Evolutionary conservation across 2,113 vertebrate species (phyloP), one percentile per base, ranked within the genome.

Genomic region (Macaca fascicularis): DNA sequence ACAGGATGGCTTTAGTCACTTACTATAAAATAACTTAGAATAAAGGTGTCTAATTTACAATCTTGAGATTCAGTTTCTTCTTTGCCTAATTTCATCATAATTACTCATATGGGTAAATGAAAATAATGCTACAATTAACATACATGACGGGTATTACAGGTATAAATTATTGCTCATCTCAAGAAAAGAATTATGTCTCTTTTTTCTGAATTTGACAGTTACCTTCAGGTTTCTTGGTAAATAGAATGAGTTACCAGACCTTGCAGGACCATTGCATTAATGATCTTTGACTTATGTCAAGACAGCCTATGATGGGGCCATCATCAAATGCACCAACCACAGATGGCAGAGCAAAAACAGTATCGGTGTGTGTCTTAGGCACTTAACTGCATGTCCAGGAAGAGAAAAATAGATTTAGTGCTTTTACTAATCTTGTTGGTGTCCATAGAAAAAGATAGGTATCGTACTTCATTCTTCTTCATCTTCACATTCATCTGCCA

Each of bases 301-400:
- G n/a, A n/a, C 6, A 30, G 2, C 4, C 4, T 52, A 1, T 57
- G 43, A 52, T 48, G 40, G 55, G 32, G 1, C 45, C 5, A 0
- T 67, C 4, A 4, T 67, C 17, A 40, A 30, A 72, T 1, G 8
- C 19, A 27, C 9, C 35, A 17, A 6, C 27, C 81, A 19, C 35
- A 25, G 50, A 75, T 32, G 70, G 22, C 45, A n/a, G 16, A 57
- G 17, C 25, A 74, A 69, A 79, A 27, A 4, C 25, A 86, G 25
- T 6, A 4, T 3, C 3, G 3, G 0, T 3, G 5, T 8, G 12
- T 72, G 27, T 10, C 4, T 13, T 43, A 43, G 0, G 74, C 50
- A 40, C 50, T 74, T 57, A 59, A 79, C 69, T 40, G 0, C 12
- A 20, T 19, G 50, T 4, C 2, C 11, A 61, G 59, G 59, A 45